Evolutionary conservation across 2,888 invertebrate species (phyloP).

Genomic region (Melanchra persicariae): DNA sequence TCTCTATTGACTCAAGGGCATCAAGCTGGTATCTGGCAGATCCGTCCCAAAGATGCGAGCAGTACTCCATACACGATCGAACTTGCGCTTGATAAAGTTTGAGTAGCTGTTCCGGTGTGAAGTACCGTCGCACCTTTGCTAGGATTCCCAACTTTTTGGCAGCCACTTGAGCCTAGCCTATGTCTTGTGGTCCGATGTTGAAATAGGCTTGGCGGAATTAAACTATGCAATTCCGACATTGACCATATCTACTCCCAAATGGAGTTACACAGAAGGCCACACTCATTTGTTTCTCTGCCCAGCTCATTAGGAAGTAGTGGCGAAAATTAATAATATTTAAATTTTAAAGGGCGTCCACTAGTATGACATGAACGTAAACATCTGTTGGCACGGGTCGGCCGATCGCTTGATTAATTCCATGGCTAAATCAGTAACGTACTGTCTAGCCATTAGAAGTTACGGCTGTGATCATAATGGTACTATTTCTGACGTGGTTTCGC

Average conservation of each 20-base stretch:
- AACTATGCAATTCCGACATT: no score
- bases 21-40: no score
- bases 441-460: slow-evolving; percentile 49
- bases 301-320: slow-evolving; percentile 60
- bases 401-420: slow-evolving; percentile 77
- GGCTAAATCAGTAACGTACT: slow-evolving; percentile 65
- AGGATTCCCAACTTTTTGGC: no score
- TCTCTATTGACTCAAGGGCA: no score
- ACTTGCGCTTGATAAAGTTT: no score
- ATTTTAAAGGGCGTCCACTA: slow-evolving; percentile 64
- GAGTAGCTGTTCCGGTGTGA: no score
- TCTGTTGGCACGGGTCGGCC: slow-evolving; percentile 76
- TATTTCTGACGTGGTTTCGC: slow-evolving; percentile 47
- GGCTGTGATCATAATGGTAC: slow-evolving; percentile 46
- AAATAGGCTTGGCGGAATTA: no score
- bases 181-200: no score
- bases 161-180: no score
- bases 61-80: no score
- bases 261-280: slow-evolving; percentile 18
- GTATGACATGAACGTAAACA: slow-evolving; percentile 78
- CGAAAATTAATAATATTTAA: slow-evolving; percentile 62
- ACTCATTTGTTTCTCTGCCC: slow-evolving; percentile 48
- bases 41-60: no score
- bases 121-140: no score
- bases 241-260: not conserved